Percentiles rank a stretch among this genome's conserved stretches.
These are phyloP conservation scores for Hipparchia semele DNA, from an alignment of 2,888 invertebrate genomes.

Conservation along the genomic window DNA sequence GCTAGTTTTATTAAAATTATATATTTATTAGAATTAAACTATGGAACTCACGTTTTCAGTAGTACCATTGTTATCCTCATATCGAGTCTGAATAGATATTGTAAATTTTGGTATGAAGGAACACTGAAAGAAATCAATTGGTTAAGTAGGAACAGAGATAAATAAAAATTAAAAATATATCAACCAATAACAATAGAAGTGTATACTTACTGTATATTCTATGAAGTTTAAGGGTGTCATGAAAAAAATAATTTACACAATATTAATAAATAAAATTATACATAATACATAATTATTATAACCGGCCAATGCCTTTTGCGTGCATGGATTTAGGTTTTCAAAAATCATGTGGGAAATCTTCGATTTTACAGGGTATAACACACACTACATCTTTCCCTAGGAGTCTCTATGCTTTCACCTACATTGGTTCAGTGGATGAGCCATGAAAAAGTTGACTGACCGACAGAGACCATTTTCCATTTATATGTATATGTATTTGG, in stretches of 20 bases:
- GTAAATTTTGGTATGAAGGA: constrained; percentile 94
- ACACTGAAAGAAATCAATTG: constrained; percentile 85
- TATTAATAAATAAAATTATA: constrained; percentile 17
- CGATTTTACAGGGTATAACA: too few species aligned
- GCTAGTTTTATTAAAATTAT: too few species aligned
- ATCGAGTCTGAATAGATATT: constrained; percentile 93
- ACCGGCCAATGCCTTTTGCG: too few species aligned
- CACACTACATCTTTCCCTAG: too few species aligned
- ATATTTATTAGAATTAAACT: neutral
- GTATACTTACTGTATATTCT: constrained; percentile 89
- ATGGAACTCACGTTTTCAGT: constrained; percentile 90
- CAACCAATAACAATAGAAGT: neutral
- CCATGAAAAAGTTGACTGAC: too few species aligned
- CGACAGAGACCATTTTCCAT: too few species aligned
- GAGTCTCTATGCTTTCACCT: too few species aligned
- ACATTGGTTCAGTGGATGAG: too few species aligned
- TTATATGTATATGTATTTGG: too few species aligned
- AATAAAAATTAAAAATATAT: constrained; percentile 16
- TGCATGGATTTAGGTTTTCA: too few species aligned
- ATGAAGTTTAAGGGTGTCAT: constrained; percentile 48
- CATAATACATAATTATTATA: too few species aligned
- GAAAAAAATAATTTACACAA: constrained; percentile 53
- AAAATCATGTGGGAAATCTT: too few species aligned
- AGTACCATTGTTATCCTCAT: constrained; percentile 94
- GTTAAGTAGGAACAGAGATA: constrained; percentile 21